Base-by-base conservation (phyloP, 2,113 vertebrate genomes). In the Zosterops borbonicus region DNA sequence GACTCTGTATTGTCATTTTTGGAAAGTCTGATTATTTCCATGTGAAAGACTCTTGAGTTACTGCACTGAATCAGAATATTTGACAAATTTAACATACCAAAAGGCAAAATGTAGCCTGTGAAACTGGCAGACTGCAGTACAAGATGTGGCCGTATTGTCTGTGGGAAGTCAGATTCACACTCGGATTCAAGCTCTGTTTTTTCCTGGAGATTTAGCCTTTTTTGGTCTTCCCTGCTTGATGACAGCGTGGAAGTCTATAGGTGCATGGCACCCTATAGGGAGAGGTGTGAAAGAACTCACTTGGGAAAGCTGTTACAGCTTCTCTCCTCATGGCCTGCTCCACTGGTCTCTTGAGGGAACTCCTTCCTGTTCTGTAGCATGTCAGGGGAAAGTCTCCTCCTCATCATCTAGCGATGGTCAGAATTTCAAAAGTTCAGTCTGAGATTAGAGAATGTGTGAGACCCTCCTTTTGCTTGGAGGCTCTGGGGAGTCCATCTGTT, bases 301-400 rank as follows among this genome's bases (percentile, higher is more conserved):
- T 24, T 19, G 33, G 69, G 35, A 65, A 70, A 75, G 60, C 35
- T 58, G 1, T 59, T 53, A 37, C 1, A 13, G 29, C 60, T 77
- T 70, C 11, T 4, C 52, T 74, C 55, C 64, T 91, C 16, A 13
- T 2, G 2, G n/a, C 29, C 39, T 47, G 19, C 49, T 74, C 42
- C 0, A 0, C 6, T 73, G 53, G 19, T 55, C 17, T 82, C 42
- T 69, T 20, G n/a, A 37, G 2, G 60, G 64, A 42, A 0, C n/a
- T 79, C 28, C 50, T 75, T n/a, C 53, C 20, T 31, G 31, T 64
- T 78, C 46, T 42, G 39, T 55, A 50, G 52, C 0, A 0, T 22
- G 17, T 10, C 7, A 9, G 15, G 63, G n/a, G 17, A 21, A 23
- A 24, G n/a, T 24, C 74, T 50, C 60, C 64, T 81, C 56, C 52